A percentile compares a stretch with the other conserved stretches of the same genome.
These are phyloP conservation scores for Ecliptopera silaceata DNA, from an alignment of 2,888 invertebrate genomes.

Conservation along the genomic window DNA sequence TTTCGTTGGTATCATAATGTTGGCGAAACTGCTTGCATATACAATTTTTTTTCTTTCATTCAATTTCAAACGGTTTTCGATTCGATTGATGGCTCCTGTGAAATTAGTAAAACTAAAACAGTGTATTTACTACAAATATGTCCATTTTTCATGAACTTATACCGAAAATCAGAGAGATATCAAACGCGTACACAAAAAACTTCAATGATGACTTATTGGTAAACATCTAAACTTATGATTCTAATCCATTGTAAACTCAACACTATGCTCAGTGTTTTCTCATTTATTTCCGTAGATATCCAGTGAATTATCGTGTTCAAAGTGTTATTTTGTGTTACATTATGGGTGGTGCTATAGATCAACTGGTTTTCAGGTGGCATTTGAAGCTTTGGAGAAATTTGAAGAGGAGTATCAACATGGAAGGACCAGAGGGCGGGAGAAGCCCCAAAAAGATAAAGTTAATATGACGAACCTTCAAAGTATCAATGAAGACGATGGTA, in stretches of 20 bases:
- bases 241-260: background rate
- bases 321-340: constrained; percentile 9
- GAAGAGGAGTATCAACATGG: constrained; percentile 63
- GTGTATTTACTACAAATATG: constrained; percentile 62
- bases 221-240: constrained; percentile 36
- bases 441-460: constrained; percentile 58
- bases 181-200: constrained; percentile 51
- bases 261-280: constrained; percentile 16
- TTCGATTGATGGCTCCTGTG: constrained; percentile 62
- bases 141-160: constrained; percentile 72
- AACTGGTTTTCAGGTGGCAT: constrained; percentile 57
- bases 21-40: constrained; percentile 47
- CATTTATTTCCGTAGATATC: background rate
- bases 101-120: constrained; percentile 57
- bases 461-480: constrained; percentile 61
- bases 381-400: constrained; percentile 62
- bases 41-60: constrained; percentile 33
- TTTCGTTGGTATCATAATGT: constrained; percentile 38
- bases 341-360: constrained; percentile 18
- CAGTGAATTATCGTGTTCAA: background rate
- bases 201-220: constrained; percentile 69
- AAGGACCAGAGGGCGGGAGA: constrained; percentile 55
- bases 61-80: constrained; percentile 79
- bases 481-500: constrained; percentile 72
- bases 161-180: constrained; percentile 64